Percentiles rank a stretch among this genome's conserved stretches.
Evolutionary conservation across 2,888 invertebrate genomes (phyloP).

Genomic region (Dynastes maya): DNA sequence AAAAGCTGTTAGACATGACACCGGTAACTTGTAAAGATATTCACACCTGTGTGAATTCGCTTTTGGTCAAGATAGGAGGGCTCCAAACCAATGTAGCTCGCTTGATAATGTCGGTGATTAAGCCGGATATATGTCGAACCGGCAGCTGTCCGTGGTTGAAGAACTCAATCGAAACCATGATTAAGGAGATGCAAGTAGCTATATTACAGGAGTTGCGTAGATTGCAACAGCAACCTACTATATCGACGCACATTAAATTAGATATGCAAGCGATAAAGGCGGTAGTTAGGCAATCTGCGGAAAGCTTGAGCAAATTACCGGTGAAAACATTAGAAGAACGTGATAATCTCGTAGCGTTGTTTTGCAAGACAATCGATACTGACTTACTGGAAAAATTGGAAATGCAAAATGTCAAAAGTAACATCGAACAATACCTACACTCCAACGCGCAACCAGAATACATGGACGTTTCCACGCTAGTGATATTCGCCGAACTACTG

Average conservation of each 20-base stretch:
- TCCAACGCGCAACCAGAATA: neutral
- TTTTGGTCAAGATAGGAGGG: neutral
- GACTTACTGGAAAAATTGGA: conserved; percentile 3
- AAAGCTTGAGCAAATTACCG: conserved; percentile 1
- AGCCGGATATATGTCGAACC: conserved; percentile 7
- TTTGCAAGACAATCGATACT: neutral
- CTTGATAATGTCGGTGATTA: conserved; percentile 6
- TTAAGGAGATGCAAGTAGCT: neutral
- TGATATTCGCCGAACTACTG: conserved; percentile 16
- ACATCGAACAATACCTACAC: conserved; percentile 3
- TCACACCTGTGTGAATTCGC: conserved; percentile 17
- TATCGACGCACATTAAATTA: conserved; percentile 13
- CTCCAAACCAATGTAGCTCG: neutral
- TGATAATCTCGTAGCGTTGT: neutral
- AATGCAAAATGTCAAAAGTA: neutral
- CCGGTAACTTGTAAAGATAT: conserved; percentile 26
- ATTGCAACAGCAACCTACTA: neutral
- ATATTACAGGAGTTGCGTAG: conserved; percentile 7
- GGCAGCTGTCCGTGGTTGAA: conserved; percentile 20
- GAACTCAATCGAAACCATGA: conserved; percentile 3
- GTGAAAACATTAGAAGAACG: neutral
- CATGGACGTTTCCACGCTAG: conserved; percentile 2
- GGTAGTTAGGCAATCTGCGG: neutral
- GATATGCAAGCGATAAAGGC: conserved; percentile 12
- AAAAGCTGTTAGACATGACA: neutral